Conservation (phyloP, 2,888 invertebrate species). For the Protophormia terraenovae region DNA sequence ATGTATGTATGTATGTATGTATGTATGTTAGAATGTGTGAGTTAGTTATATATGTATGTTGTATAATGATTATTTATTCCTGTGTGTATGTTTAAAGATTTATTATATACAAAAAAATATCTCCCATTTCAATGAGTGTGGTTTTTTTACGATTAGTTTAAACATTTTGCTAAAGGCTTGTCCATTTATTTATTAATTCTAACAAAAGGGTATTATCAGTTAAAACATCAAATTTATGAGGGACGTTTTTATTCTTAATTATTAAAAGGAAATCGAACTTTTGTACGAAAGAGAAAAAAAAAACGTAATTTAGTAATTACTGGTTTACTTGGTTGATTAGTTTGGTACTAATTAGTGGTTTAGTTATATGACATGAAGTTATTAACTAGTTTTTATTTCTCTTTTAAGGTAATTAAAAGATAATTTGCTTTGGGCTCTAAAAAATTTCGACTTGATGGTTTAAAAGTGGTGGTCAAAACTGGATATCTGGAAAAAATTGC, state of each 20-base stretch:
- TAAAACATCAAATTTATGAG: slow-evolving; percentile 20
- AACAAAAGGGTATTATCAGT: slow-evolving; percentile 40
- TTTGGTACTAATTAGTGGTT: not conserved
- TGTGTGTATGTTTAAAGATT: slow-evolving; percentile 22
- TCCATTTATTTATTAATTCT: not conserved
- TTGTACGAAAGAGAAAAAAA: not conserved
- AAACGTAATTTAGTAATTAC: slow-evolving; percentile 2
- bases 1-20: not conserved
- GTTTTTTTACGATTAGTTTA: slow-evolving; percentile 11
- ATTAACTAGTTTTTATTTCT: not conserved
- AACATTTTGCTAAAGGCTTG: not conserved
- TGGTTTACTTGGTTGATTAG: not conserved
- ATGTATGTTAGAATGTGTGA: too few relatives aligned
- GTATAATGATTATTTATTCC: not conserved
- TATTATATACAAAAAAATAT: slow-evolving; percentile 19
- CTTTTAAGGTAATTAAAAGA: not conserved
- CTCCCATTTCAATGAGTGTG: slow-evolving; percentile 17
- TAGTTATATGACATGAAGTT: not conserved
- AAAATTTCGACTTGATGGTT: not conserved
- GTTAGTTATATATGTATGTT: too few relatives aligned
- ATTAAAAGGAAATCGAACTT: slow-evolving; percentile 3
- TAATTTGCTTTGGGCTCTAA: not conserved
- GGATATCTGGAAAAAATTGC: too few relatives aligned
- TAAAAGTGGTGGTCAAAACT: too few relatives aligned
- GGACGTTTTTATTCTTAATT: not conserved